These are phyloP conservation scores for Dicrurus megarhynchus DNA, from an alignment of 2,113 vertebrate species.

Conservation along the genomic window DNA sequence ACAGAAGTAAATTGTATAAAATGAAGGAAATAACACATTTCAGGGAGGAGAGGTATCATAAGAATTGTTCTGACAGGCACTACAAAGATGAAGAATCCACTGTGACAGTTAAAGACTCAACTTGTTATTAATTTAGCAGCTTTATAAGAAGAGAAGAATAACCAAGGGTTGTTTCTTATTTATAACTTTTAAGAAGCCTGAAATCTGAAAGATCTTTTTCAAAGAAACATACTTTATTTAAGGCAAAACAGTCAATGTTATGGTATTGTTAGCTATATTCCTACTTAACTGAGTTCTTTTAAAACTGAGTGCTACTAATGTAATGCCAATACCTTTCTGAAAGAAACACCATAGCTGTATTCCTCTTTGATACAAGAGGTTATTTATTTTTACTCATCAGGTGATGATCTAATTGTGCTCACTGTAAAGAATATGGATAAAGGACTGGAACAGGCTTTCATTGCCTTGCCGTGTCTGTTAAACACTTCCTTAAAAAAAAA, in stretches of 20 bases:
- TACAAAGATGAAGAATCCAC: background rate
- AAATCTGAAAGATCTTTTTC: background rate
- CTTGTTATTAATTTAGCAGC: background rate
- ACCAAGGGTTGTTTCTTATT: background rate
- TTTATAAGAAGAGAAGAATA: background rate
- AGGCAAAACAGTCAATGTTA: background rate
- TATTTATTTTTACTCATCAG: background rate
- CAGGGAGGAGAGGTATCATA: background rate
- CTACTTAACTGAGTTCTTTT: background rate
- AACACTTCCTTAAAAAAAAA: background rate
- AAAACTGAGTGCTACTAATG: background rate
- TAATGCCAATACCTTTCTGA: background rate
- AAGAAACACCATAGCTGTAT: background rate
- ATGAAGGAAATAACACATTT: background rate
- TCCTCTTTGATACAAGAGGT: rapidly evolving
- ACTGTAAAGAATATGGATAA: background rate
- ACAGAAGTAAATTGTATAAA: background rate
- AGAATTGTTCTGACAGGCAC: background rate
- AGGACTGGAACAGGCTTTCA: background rate
- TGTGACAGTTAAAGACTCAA: background rate
- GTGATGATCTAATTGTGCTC: background rate
- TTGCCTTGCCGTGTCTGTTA: background rate
- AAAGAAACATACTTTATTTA: background rate
- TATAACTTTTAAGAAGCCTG: background rate
- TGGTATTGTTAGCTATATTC: background rate